Conservation (phyloP, 2,797 vertebrate species). For the Syngnathus acus region DNA sequence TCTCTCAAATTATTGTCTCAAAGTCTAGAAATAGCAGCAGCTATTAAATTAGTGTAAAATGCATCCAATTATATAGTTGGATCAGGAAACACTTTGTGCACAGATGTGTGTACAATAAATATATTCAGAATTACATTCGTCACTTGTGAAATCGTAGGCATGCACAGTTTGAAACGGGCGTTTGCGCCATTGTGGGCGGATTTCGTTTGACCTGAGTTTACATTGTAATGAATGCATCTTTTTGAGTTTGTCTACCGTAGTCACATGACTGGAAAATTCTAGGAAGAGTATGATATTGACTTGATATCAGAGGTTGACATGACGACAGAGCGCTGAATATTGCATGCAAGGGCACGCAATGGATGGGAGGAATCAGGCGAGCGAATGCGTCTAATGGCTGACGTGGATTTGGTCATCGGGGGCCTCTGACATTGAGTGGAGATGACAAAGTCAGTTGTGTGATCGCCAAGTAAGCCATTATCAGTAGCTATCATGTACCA, state of each 20-base stretch:
- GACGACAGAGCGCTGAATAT: conserved; percentile 40
- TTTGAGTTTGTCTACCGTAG: neutral
- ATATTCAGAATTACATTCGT: neutral
- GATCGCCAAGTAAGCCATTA: conserved; percentile 32
- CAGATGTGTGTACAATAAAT: neutral
- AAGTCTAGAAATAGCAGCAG: neutral
- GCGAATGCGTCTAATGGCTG: conserved; percentile 42
- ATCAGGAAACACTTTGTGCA: neutral
- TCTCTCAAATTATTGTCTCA: conserved; percentile 1
- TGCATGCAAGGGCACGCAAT: conserved; percentile 20
- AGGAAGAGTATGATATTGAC: conserved; percentile 1
- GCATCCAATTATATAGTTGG: neutral
- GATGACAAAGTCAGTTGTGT: conserved; percentile 37
- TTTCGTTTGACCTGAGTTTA: neutral
- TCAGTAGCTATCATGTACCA: conserved; percentile 10
- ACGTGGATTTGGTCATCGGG: conserved; percentile 45
- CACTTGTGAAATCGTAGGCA: neutral
- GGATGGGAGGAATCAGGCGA: conserved; percentile 18
- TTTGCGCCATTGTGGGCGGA: neutral
- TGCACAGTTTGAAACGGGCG: too few relatives aligned
- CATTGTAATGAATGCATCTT: neutral
- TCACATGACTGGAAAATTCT: conserved; percentile 12
- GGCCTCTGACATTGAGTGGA: conserved; percentile 44
- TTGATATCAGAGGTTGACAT: conserved; percentile 1
- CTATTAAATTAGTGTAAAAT: neutral